Percentiles rank a stretch among this genome's conserved stretches.
Evolutionary conservation across 2,888 invertebrate genomes (phyloP).

Genomic region (Nymphalis urticae): DNA sequence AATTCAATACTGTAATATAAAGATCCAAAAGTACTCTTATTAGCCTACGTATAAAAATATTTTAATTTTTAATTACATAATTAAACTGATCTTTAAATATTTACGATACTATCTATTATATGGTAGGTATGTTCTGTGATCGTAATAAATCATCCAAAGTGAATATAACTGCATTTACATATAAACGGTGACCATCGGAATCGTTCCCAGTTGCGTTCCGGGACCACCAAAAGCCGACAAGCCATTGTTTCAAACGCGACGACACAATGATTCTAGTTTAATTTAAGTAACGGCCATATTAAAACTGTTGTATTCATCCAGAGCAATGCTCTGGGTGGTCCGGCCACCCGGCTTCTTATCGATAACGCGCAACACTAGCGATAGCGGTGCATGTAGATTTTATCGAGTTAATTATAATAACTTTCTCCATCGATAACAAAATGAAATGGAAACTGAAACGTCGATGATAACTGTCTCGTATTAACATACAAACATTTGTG

Average conservation of each 20-base stretch:
- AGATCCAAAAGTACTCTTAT: too few relatives aligned
- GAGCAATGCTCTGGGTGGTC: conserved; percentile 57
- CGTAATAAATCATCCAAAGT: conserved; percentile 4
- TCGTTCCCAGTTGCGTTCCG: background rate
- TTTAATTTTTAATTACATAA: too few relatives aligned
- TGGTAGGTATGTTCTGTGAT: background rate
- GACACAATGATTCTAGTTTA: conserved; percentile 28
- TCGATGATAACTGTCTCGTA: background rate
- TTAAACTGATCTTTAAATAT: too few relatives aligned
- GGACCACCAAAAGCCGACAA: conserved; percentile 29
- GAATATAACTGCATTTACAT: conserved; percentile 16
- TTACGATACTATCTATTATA: too few relatives aligned
- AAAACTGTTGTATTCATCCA: conserved; percentile 45
- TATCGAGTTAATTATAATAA: conserved; percentile 70
- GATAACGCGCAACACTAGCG: conserved; percentile 61
- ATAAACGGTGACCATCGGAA: conserved; percentile 12
- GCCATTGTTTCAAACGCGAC: conserved; percentile 32
- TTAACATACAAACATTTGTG: conserved; percentile 24
- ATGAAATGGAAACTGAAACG: conserved; percentile 1
- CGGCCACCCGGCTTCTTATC: conserved; percentile 57
- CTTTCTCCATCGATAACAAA: conserved; percentile 54
- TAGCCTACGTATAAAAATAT: too few relatives aligned
- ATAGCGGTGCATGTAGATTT: conserved; percentile 64
- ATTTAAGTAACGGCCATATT: conserved; percentile 54
- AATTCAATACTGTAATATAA: too few relatives aligned